Base-by-base conservation (phyloP, 2,113 vertebrate genomes). In the Hymenochirus boettgeri region DNA sequence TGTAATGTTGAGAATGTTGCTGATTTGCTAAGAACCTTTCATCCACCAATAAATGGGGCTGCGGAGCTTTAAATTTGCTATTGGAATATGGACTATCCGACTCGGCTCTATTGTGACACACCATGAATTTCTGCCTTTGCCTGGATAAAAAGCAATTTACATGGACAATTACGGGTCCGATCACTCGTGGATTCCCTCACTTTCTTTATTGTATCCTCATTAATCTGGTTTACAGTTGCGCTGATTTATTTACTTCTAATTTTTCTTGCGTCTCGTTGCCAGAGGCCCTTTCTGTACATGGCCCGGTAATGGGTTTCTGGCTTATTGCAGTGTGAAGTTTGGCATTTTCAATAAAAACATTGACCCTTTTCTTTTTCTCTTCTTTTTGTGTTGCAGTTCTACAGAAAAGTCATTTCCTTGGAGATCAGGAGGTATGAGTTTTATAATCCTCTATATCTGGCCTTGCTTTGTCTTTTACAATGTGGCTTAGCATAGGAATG, bases 391-490 rank as follows among this genome's bases (percentile, higher is more conserved):
- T 76, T 79, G 22, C 81, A 98, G 95, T 84, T 99, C 95, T 46
- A 98, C 96, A 85, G 95, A 99, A 83, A 99, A 96, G 85, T 97
- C 94, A 71, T 92, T 97, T 84, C 92, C 93, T 71, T 99, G 96
- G 96, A 94, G 90, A 91, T 86, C 89, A 53, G 77, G 91, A 95
- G 96, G 96, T 99, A 93, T 63, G 77, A 47, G 29, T 31, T 71
- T 81, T 79, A 65, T 42, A 42, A 19, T 73, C 31, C 61, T 63
- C 48, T 59, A 42, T 59, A 35, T 59, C 33, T 51, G 27, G 23
- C 24, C 18, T 35, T 67, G 48, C 18, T 51, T 51, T 26, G 10
- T 26, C 42, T 59, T 24, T 13, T 7, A 21, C 39, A 25, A 26
- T 25, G 25, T 62, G 18, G 35, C 19, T 9, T n/a, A 35, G 29